These are phyloP conservation scores for Eira barbara DNA, from an alignment of 2,113 vertebrate species.

Conservation along the genomic window DNA sequence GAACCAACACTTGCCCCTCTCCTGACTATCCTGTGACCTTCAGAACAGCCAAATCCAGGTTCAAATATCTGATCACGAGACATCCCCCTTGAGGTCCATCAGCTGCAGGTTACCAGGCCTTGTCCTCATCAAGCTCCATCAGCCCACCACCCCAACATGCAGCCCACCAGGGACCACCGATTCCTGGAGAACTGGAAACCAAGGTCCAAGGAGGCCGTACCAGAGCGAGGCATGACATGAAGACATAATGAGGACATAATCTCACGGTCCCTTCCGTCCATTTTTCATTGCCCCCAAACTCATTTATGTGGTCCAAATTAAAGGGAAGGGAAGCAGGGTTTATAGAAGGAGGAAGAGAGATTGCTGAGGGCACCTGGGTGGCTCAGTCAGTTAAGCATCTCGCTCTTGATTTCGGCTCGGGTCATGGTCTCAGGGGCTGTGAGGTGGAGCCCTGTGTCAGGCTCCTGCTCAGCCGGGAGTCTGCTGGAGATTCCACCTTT, in stretches of 20 bases:
- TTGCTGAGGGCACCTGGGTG: background rate
- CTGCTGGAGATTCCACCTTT: too few species aligned
- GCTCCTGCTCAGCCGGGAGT: too few species aligned
- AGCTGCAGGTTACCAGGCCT: background rate
- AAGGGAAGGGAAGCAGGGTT: background rate
- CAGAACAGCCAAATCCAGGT: too few species aligned
- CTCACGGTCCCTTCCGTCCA: background rate
- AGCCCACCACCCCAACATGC: background rate
- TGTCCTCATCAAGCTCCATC: background rate
- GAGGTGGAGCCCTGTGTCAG: too few species aligned
- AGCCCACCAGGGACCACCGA: background rate
- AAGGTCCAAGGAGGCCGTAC: background rate
- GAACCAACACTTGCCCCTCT: too few species aligned
- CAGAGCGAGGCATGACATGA: background rate
- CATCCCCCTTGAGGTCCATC: too few species aligned
- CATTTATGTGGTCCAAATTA: background rate
- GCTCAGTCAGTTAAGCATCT: too few species aligned
- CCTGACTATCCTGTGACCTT: too few species aligned
- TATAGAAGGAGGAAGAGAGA: background rate
- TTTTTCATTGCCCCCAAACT: background rate
- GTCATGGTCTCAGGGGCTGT: too few species aligned
- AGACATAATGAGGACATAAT: background rate
- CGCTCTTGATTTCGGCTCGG: too few species aligned
- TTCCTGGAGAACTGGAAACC: background rate
- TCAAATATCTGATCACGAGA: too few species aligned